Base-by-base conservation (phyloP, 1,140 invertebrate genomes). In the Drosophila nigrodunni region DNA sequence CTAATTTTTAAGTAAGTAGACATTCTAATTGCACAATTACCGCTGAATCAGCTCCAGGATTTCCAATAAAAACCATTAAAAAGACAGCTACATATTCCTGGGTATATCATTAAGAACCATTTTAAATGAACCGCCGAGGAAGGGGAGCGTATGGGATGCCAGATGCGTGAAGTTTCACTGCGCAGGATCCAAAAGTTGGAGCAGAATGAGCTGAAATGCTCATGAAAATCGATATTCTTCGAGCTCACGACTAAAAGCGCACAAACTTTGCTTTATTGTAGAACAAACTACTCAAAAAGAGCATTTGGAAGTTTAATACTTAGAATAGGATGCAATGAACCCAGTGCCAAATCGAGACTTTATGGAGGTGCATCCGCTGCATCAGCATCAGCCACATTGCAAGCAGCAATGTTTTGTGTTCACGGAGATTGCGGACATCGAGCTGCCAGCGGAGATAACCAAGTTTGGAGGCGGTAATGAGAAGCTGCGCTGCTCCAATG, bases 321-420 rank as follows among this genome's bases (percentile, higher is more conserved):
- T 25, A 41, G 30, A 25, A 71, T 68, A 59, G 37, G 46, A 79
- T 81, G 71, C 74, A 77, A 92, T 92, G 91, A 92, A 92, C 75
- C 72, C 89, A 37, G 87, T 92, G 72, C 87, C 91, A 73, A 92
- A 80, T 59, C 91, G 82, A 37, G 91, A 91, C 34, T 92, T 91
- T 60, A 78, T 92, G 69, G 91, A 92, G 71, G 91, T 92, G 60
- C 91, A 91, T 75, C 82, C 90, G 21, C 47, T 88, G 69, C 90
- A 90, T 74, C 91, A 92, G 59, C 91, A 92, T 68, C 91, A 92
- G 43, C 90, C 91, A 0, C 90, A 92, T 59, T 92, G 91, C 74
- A 92, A 92, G 77, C 91, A 92, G 69, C 91, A 92, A 75, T 92
- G 91, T 50, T 92, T 92, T 69, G 91, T 92, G 44, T 92, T 92